These are phyloP conservation scores for Lordiphosa fenestrarum DNA, from an alignment of 2,888 invertebrate species.

Conservation along the genomic window DNA sequence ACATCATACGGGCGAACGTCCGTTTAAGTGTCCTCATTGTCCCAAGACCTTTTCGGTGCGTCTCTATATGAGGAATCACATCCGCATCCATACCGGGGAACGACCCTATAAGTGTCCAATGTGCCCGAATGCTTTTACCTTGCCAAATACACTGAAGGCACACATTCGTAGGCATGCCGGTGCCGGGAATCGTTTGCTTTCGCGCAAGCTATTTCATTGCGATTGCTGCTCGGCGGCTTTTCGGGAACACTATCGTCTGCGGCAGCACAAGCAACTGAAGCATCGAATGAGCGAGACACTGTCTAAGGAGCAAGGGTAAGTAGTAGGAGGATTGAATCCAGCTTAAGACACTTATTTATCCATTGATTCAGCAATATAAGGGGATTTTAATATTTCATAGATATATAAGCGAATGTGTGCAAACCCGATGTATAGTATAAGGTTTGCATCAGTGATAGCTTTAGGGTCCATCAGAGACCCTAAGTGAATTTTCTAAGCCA, in stretches of 20 bases:
- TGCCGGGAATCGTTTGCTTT: neutral
- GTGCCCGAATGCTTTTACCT: constrained; percentile 75
- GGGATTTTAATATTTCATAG: too few species aligned
- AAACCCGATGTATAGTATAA: too few species aligned
- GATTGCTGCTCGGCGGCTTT: constrained; percentile 1
- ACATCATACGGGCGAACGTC: constrained; percentile 81
- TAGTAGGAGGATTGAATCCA: neutral
- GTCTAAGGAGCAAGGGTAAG: neutral
- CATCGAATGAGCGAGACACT: constrained; percentile 1
- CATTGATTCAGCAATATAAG: neutral
- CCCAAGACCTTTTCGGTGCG: constrained; percentile 81
- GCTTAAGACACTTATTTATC: neutral
- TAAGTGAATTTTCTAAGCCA: too few species aligned
- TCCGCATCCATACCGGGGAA: constrained; percentile 81
- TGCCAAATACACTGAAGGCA: constrained; percentile 1
- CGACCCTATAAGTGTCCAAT: constrained; percentile 82
- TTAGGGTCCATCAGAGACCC: too few species aligned
- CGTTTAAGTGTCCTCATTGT: constrained; percentile 82
- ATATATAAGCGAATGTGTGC: too few species aligned
- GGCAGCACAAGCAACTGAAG: constrained; percentile 7
- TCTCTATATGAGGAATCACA: constrained; percentile 80
- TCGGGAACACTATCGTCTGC: neutral
- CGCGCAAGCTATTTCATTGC: constrained; percentile 2
- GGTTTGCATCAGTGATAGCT: too few species aligned
- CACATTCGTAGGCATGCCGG: constrained; percentile 3